phyloP scores from a whole-genome alignment of 2,113 vertebrate genomes.

The Camelus dromedarius region DNA sequence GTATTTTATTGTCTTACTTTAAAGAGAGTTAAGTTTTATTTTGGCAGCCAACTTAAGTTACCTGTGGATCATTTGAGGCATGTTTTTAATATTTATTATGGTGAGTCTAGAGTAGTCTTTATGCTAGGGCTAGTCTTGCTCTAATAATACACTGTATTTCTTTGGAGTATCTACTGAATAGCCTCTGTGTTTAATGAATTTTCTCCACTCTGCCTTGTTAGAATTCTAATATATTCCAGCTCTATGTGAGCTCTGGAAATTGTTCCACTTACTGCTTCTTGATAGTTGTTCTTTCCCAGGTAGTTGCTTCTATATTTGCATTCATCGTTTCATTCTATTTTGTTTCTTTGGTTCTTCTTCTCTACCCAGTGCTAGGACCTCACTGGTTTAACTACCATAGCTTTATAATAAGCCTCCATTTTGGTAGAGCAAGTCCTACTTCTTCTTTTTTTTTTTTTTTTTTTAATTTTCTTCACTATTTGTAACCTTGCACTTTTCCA shows the following conservation, averaged over 20 bases:
- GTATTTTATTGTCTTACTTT: slow-evolving; percentile 27
- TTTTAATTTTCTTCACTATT: no score
- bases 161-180: background rate
- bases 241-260: background rate
- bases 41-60: background rate
- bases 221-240: background rate
- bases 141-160: background rate
- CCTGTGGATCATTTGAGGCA: background rate
- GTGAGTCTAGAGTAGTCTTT: background rate
- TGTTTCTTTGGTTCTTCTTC: no score
- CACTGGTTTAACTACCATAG: no score
- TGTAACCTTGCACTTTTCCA: no score
- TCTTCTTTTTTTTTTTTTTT: no score
- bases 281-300: background rate
- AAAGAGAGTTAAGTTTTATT: background rate
- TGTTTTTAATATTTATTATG: background rate
- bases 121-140: background rate
- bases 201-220: background rate
- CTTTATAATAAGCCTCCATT: no score
- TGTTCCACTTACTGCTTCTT: background rate
- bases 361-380: no score
- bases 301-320: background rate
- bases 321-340: background rate
- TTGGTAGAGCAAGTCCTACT: no score
- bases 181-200: background rate